phyloP scores from a whole-genome alignment of 2,113 vertebrate species.

The Petroica traversi region DNA sequence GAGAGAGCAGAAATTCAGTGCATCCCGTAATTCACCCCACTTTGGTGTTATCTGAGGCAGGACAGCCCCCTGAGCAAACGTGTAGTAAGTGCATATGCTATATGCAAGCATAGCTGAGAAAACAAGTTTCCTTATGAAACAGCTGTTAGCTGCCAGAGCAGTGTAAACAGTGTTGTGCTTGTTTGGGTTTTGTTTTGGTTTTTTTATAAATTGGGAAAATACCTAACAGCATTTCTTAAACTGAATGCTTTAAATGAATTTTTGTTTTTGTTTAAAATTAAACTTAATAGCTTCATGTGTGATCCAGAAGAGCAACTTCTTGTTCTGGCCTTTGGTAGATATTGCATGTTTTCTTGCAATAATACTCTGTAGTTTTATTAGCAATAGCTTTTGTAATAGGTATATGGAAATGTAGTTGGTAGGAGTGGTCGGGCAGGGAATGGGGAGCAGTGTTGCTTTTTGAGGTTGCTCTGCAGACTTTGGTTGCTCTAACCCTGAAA shows the following conservation, averaged over 20 bases:
- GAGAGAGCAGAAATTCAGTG: neutral
- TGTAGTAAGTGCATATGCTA: neutral
- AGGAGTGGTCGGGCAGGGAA: neutral
- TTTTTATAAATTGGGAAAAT: neutral
- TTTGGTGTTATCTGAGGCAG: neutral
- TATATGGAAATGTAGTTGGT: neutral
- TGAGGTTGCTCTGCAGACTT: conserved; percentile 31
- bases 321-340: neutral
- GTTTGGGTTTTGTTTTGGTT: neutral
- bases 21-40: neutral
- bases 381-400: neutral
- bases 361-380: neutral
- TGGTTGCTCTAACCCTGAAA: conserved; percentile 47
- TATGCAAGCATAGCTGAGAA: neutral
- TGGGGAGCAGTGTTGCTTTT: neutral
- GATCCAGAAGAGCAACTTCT: neutral
- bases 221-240: neutral
- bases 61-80: neutral
- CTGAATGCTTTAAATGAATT: neutral
- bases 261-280: neutral
- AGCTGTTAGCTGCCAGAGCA: neutral
- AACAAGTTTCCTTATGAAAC: neutral
- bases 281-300: neutral
- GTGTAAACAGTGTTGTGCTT: neutral
- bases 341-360: neutral